Evolutionary conservation across 2,113 vertebrate genomes (phyloP).

Genomic region (Camelus dromedarius): DNA sequence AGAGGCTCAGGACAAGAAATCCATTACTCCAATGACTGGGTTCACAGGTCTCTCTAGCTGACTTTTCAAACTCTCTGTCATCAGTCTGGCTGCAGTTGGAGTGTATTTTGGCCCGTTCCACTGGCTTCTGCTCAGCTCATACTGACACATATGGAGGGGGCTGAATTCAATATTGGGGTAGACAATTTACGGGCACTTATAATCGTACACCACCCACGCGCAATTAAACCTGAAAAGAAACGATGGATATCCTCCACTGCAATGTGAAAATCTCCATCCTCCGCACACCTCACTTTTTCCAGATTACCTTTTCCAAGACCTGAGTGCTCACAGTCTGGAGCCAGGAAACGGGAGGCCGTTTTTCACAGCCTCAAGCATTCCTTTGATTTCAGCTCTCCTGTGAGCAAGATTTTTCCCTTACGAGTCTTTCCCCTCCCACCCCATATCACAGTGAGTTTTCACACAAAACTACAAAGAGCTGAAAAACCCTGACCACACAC

Average conservation of each 20-base stretch:
- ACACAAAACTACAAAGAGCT: slow-evolving; percentile 77
- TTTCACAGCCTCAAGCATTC: slow-evolving; percentile 75
- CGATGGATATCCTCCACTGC: slow-evolving; percentile 23
- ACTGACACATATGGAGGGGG: slow-evolving; percentile 69
- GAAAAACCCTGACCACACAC: slow-evolving; percentile 71
- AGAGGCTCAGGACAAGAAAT: slow-evolving; percentile 46
- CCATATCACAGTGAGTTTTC: slow-evolving; percentile 71
- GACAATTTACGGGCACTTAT: slow-evolving; percentile 71
- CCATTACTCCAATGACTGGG: slow-evolving; percentile 56
- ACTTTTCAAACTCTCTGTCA: slow-evolving; percentile 61
- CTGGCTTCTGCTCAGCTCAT: slow-evolving; percentile 67
- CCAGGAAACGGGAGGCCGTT: slow-evolving; percentile 72
- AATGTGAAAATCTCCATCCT: slow-evolving; percentile 70
- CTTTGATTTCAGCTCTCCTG: slow-evolving; percentile 73
- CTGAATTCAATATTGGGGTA: slow-evolving; percentile 61
- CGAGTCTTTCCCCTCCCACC: slow-evolving; percentile 68
- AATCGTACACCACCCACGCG: slow-evolving; percentile 70
- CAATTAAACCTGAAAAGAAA: slow-evolving; percentile 75
- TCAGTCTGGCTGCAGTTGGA: slow-evolving; percentile 48
- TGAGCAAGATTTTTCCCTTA: slow-evolving; percentile 56
- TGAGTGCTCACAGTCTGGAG: slow-evolving; percentile 56
- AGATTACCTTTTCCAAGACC: slow-evolving; percentile 60
- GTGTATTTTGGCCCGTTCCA: slow-evolving; percentile 68
- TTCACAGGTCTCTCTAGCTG: slow-evolving; percentile 40
- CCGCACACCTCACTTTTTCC: slow-evolving; percentile 71